phyloP scores from a whole-genome alignment of 2,113 vertebrate genomes.

The Actenoides hombroni region DNA sequence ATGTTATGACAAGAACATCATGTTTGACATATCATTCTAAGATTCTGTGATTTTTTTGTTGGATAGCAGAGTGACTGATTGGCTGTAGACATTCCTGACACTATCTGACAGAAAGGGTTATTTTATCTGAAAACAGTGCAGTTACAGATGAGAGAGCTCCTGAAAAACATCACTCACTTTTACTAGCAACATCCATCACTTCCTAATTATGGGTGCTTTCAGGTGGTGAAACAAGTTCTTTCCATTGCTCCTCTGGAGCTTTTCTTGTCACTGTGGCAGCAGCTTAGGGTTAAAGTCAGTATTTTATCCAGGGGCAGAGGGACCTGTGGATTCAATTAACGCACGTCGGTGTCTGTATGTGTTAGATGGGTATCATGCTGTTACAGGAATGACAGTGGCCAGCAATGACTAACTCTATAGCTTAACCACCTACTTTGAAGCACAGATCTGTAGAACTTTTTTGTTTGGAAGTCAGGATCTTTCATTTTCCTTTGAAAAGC shows the following conservation, averaged over 20 bases:
- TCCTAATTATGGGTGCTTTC: constrained; percentile 58
- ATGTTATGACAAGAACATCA: constrained; percentile 13
- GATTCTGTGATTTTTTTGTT: background rate
- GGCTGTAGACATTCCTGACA: constrained; percentile 56
- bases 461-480: background rate
- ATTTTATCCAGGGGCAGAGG: background rate
- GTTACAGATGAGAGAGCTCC: constrained; percentile 65
- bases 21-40: background rate
- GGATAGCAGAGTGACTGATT: constrained; percentile 49
- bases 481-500: background rate
- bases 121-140: constrained; percentile 68
- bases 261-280: background rate
- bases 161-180: constrained; percentile 63
- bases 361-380: background rate
- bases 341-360: background rate
- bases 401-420: background rate
- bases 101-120: constrained; percentile 65
- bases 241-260: background rate
- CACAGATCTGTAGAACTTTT: background rate
- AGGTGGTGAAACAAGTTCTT: constrained; percentile 40
- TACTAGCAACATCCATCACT: constrained; percentile 61
- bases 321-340: constrained; percentile 22
- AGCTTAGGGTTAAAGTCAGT: background rate
- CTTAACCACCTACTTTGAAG: background rate
- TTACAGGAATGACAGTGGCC: background rate